These are phyloP conservation scores for Steinernema carpocapsae DNA, from an alignment of 2,888 invertebrate genomes.

Conservation along the genomic window DNA sequence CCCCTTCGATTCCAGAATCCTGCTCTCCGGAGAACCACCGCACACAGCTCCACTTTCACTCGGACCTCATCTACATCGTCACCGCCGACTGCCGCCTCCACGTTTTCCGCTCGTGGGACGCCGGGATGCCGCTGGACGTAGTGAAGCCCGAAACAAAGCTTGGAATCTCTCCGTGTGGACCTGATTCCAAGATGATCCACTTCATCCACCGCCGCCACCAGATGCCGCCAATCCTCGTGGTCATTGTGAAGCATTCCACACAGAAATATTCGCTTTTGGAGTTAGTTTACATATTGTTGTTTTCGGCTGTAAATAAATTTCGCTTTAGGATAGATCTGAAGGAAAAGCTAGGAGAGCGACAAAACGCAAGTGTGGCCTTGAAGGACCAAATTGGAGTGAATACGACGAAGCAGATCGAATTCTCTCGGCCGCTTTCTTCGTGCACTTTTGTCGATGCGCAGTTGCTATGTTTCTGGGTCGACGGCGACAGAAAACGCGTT, in stretches of 20 bases:
- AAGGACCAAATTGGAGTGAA: background rate
- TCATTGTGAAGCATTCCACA: background rate
- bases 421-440: background rate
- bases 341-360: background rate
- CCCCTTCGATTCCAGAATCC: too few species aligned
- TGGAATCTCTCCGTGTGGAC: background rate
- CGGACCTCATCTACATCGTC: background rate
- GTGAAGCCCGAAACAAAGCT: background rate
- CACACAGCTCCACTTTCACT: background rate
- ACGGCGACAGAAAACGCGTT: background rate
- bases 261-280: background rate
- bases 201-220: background rate
- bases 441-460: background rate
- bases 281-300: too few species aligned
- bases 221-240: background rate
- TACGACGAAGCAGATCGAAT: background rate
- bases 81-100: constrained; percentile 12
- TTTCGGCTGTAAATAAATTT: too few species aligned
- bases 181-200: background rate
- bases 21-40: background rate
- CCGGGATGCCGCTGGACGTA: background rate
- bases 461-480: background rate
- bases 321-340: background rate
- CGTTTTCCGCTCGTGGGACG: background rate
- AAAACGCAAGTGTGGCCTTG: background rate